phyloP scores from a whole-genome alignment of 2,797 vertebrate genomes.

The Cynodonichthys magdalenae region DNA sequence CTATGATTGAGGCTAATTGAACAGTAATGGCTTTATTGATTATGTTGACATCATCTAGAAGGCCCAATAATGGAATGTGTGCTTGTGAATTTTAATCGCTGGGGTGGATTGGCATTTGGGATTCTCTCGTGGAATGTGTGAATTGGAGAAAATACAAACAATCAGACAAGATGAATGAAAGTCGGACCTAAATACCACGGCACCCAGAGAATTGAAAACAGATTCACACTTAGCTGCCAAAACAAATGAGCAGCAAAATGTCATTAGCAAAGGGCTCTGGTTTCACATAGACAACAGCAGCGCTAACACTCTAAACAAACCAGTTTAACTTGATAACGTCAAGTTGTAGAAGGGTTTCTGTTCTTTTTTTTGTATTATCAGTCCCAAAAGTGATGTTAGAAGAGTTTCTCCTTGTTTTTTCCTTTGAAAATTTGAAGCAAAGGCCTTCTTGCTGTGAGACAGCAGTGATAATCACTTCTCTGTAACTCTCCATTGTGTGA shows the following conservation, averaged over 20 bases:
- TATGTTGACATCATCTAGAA: conserved; percentile 59
- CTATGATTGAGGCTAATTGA: conserved; percentile 63
- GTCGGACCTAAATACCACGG: conserved; percentile 6
- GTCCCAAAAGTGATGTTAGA: too few relatives aligned
- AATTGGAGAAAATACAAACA: conserved; percentile 30
- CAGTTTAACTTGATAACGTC: background rate
- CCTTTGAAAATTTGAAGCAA: too few relatives aligned
- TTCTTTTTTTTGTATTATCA: background rate
- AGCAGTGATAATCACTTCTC: too few relatives aligned
- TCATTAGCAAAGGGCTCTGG: background rate
- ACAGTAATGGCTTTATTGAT: conserved; percentile 74
- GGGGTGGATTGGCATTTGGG: conserved; percentile 12
- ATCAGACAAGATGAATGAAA: conserved; percentile 27
- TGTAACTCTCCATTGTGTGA: background rate
- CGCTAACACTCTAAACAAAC: background rate
- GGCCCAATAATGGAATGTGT: conserved; percentile 59
- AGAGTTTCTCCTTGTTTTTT: too few relatives aligned
- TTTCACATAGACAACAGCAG: background rate
- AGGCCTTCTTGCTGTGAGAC: too few relatives aligned
- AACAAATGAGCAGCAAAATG: background rate
- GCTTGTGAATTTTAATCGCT: conserved; percentile 63
- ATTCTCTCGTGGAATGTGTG: conserved; percentile 18
- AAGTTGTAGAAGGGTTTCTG: background rate
- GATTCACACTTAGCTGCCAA: background rate
- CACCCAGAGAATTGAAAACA: conserved; percentile 2